Conservation (phyloP, 2,113 vertebrate genomes). For the Eudyptes chrysolophus region DNA sequence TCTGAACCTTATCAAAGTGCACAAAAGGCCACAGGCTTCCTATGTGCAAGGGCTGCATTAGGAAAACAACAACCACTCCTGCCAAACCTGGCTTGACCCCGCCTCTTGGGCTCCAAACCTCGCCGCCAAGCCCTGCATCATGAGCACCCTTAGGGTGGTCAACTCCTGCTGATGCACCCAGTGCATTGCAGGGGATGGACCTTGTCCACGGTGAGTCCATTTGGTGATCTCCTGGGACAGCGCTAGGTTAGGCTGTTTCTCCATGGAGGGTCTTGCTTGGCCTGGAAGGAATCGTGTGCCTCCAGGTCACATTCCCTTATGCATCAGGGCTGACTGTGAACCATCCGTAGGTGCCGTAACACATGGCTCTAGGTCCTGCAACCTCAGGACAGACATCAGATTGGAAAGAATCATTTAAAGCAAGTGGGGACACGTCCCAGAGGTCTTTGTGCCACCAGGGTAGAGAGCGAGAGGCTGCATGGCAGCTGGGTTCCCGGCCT, state of each 20-base stretch:
- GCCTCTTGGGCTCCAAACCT: not conserved
- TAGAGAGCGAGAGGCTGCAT: fast-evolving
- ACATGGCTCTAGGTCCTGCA: not conserved
- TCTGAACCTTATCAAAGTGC: not conserved
- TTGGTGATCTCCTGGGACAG: not conserved
- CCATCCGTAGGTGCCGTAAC: not conserved
- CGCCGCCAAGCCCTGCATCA: fast-evolving
- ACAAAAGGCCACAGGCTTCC: not conserved
- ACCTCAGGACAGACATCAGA: not conserved
- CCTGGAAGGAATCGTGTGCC: not conserved
- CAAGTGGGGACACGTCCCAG: fast-evolving
- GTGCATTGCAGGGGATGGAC: not conserved
- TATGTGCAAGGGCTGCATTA: not conserved
- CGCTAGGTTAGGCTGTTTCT: not conserved
- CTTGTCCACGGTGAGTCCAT: not conserved
- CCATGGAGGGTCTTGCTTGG: not conserved
- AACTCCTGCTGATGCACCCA: not conserved
- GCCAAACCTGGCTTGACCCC: not conserved
- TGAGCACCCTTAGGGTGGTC: not conserved
- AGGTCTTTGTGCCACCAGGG: not conserved
- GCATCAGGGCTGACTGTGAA: not conserved
- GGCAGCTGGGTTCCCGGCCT: not conserved
- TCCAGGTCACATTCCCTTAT: not conserved
- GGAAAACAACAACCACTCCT: not conserved
- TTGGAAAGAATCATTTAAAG: not conserved